phyloP scores from a whole-genome alignment of 2,113 vertebrate genomes.

The Odontesthes bonariensis region DNA sequence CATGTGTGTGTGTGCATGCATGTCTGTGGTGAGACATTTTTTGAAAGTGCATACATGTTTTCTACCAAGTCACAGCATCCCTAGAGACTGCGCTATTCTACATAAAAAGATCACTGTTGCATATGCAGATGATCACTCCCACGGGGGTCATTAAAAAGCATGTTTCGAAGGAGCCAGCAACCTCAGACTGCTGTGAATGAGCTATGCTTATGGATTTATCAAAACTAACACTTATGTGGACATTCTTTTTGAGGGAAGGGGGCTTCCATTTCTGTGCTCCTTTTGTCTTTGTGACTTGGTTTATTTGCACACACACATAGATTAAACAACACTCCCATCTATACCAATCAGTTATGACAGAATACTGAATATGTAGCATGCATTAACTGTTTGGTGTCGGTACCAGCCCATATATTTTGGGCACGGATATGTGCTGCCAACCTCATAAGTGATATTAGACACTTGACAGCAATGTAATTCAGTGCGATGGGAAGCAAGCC shows the following conservation, averaged over 20 bases:
- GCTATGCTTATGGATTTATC: slow-evolving; percentile 76
- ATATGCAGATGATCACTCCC: slow-evolving; percentile 79
- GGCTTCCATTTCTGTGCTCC: neutral
- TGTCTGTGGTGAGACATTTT: neutral
- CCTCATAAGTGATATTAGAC: slow-evolving; percentile 70
- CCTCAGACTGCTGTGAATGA: slow-evolving; percentile 71
- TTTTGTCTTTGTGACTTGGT: slow-evolving; percentile 4
- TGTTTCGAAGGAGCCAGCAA: slow-evolving; percentile 69
- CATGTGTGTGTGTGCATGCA: neutral
- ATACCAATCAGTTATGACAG: slow-evolving; percentile 25
- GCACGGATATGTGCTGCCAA: slow-evolving; percentile 67
- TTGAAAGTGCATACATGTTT: slow-evolving; percentile 35
- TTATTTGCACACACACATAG: slow-evolving; percentile 9
- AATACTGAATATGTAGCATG: slow-evolving; percentile 62
- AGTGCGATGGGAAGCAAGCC: slow-evolving; percentile 65
- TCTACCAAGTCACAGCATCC: slow-evolving; percentile 60
- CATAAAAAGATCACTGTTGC: slow-evolving; percentile 77
- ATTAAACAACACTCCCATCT: slow-evolving; percentile 25
- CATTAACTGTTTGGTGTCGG: slow-evolving; percentile 59
- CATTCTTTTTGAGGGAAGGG: slow-evolving; percentile 22
- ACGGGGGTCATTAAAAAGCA: slow-evolving; percentile 78
- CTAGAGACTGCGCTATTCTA: slow-evolving; percentile 59
- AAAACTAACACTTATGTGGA: slow-evolving; percentile 70
- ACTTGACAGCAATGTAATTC: slow-evolving; percentile 78
- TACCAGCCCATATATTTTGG: slow-evolving; percentile 63